Conservation (phyloP, 2,888 invertebrate species). For the Caenorhabditis japonica region DNA sequence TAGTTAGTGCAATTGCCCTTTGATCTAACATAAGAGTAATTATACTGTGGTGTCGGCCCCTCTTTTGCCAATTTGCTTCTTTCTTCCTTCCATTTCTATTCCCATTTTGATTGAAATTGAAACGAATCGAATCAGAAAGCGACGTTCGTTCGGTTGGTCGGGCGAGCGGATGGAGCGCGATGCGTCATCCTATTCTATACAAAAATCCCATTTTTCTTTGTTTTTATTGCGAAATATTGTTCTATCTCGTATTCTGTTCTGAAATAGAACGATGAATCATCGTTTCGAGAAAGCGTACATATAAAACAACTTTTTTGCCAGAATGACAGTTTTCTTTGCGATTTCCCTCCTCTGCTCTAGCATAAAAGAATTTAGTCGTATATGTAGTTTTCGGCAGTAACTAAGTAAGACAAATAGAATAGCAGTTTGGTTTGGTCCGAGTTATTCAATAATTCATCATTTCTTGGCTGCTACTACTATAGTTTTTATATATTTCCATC, state of each 20-base stretch:
- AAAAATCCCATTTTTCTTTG: conserved; percentile 7
- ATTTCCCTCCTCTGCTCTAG: background rate
- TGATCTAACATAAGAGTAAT: conserved; percentile 28
- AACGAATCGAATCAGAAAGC: too few species aligned
- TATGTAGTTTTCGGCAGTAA: background rate
- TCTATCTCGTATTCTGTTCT: background rate
- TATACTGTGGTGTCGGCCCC: conserved; percentile 7
- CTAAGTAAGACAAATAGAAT: background rate
- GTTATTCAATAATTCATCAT: conserved; percentile 18
- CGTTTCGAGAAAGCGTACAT: conserved; percentile 4
- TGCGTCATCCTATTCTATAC: conserved; percentile 13
- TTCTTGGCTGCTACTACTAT: too few species aligned
- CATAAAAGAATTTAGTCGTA: background rate
- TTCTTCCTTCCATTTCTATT: background rate
- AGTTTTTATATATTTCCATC: too few species aligned
- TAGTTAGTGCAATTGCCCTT: conserved; percentile 24
- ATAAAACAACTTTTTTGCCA: background rate
- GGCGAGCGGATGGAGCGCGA: too few species aligned
- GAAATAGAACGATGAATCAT: conserved; percentile 15
- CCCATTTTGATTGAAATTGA: too few species aligned
- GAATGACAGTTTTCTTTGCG: background rate
- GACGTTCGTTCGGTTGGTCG: too few species aligned
- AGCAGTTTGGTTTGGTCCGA: background rate
- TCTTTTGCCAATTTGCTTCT: conserved; percentile 7
- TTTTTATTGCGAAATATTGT: conserved; percentile 34